These are phyloP conservation scores for Coreoperca whiteheadi DNA, from an alignment of 2,113 vertebrate genomes.

Conservation along the genomic window DNA sequence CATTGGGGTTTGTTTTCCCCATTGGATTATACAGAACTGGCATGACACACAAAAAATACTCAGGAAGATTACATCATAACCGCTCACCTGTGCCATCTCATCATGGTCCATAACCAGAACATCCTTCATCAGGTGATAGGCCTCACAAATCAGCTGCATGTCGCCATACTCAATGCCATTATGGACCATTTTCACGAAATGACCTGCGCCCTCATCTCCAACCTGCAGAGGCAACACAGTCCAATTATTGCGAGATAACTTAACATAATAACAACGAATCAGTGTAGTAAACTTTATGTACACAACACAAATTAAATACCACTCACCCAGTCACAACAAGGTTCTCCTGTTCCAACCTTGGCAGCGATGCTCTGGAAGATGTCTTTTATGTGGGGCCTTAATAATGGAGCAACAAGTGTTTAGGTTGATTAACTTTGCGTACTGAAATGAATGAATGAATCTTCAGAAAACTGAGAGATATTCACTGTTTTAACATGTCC, in stretches of 20 bases:
- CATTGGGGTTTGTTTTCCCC: accelerated
- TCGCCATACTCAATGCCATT: constrained; percentile 99
- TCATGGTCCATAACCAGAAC: constrained; percentile 90
- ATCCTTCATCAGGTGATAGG: constrained; percentile 98
- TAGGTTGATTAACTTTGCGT: accelerated
- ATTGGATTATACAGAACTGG: not conserved
- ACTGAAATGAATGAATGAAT: accelerated
- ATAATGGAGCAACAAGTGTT: constrained; percentile 16
- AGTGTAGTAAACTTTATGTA: not conserved
- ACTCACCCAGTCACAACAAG: constrained; percentile 98
- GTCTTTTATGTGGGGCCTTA: constrained; percentile 95
- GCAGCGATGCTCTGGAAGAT: constrained; percentile 98
- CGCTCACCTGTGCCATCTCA: constrained; percentile 91
- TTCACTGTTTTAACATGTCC: not conserved
- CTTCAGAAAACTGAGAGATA: not conserved
- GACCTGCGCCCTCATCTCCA: constrained; percentile 94
- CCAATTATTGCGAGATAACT: constrained; percentile 58
- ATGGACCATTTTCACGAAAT: constrained; percentile 99
- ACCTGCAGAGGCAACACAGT: constrained; percentile 85
- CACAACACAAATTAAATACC: not conserved
- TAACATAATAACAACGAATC: not conserved
- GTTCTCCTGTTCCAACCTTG: constrained; percentile 95
- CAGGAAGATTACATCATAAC: not conserved
- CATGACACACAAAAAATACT: not conserved
- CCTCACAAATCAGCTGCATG: constrained; percentile 99